Evolutionary conservation across 2,113 vertebrate genomes (phyloP).

Genomic region (Piprites chloris): DNA sequence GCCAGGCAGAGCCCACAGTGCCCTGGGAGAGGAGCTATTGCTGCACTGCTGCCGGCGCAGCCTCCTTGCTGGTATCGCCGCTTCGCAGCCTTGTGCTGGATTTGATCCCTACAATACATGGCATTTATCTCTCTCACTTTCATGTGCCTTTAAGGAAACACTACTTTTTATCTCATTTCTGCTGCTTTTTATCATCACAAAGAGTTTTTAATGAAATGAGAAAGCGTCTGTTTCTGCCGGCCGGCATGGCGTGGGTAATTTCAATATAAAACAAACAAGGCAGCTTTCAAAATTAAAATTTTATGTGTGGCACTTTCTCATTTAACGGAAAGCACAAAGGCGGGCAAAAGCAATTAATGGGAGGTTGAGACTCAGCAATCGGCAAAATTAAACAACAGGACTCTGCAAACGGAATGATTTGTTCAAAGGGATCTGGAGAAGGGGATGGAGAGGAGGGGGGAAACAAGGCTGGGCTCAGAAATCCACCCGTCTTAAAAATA

Average conservation of each 20-base stretch:
- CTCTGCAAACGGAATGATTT: slow-evolving; percentile 33
- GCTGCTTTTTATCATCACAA: slow-evolving; percentile 74
- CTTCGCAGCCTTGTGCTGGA: background rate
- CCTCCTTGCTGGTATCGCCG: background rate
- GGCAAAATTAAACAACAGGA: slow-evolving; percentile 69
- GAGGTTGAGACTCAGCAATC: slow-evolving; percentile 62
- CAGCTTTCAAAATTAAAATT: slow-evolving; percentile 77
- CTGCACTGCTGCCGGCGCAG: background rate
- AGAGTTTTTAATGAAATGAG: slow-evolving; percentile 76
- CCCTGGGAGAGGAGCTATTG: slow-evolving; percentile 1
- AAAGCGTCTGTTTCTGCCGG: slow-evolving; percentile 71
- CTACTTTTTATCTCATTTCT: slow-evolving; percentile 74
- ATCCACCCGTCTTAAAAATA: background rate
- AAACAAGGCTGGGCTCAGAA: background rate
- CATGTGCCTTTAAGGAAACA: slow-evolving; percentile 58
- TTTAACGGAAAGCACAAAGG: slow-evolving; percentile 73
- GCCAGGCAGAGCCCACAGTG: background rate
- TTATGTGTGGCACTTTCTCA: slow-evolving; percentile 72
- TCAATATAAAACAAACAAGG: slow-evolving; percentile 81
- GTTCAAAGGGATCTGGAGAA: background rate
- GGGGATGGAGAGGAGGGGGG: background rate
- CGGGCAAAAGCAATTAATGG: slow-evolving; percentile 77
- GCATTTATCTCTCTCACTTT: slow-evolving; percentile 55
- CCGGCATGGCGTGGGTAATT: slow-evolving; percentile 57
- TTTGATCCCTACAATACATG: slow-evolving; percentile 17